Evolutionary conservation across 1,140 invertebrate genomes (phyloP).

Genomic region (Heliconius congener): DNA sequence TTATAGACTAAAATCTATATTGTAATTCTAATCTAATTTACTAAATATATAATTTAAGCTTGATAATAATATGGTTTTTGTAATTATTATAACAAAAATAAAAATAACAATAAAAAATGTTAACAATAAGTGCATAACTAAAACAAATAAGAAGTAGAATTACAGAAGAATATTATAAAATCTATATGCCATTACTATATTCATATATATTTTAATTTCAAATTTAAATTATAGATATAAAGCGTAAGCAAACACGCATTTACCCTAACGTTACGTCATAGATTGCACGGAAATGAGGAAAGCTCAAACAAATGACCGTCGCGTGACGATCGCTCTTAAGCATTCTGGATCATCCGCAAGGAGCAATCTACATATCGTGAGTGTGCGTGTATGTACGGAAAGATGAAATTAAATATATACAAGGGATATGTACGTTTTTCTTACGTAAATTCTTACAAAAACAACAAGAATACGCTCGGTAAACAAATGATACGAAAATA

Average conservation of each 20-base stretch:
- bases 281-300: conserved; percentile 33
- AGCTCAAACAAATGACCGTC: conserved; percentile 29
- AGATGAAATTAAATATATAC: conserved; percentile 1
- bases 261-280: conserved; percentile 14
- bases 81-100: no score
- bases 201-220: no score
- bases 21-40: no score
- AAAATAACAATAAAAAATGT: no score
- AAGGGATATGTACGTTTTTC: neutral
- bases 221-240: no score
- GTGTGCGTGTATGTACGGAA: conserved; percentile 6
- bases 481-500: neutral
- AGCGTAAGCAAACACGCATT: neutral
- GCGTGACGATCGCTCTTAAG: conserved; percentile 30
- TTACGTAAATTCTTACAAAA: neutral
- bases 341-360: conserved; percentile 13
- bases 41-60: no score
- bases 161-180: no score
- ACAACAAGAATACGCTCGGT: neutral
- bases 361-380: conserved; percentile 34
- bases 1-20: no score
- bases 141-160: no score
- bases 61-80: no score
- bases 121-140: no score
- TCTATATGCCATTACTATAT: no score